Evolutionary conservation across 92 coral and sea anemone species (phyloP), one percentile per base, ranked within the genome.

Genomic region (Pocillopora meandrina): DNA sequence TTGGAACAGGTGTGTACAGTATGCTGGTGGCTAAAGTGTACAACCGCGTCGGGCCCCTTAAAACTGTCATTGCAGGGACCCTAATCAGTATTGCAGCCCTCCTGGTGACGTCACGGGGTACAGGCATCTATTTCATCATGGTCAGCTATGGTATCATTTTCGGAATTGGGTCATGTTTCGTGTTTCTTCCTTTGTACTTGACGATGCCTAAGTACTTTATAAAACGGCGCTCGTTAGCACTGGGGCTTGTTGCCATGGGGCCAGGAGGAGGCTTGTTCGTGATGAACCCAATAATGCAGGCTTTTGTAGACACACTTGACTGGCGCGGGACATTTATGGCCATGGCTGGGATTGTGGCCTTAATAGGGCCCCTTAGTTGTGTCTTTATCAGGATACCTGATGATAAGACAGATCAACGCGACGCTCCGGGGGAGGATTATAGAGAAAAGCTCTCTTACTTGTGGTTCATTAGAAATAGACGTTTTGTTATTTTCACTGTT

Each of bases 261-360:
- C 89, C 77, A 11, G 89, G 89, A 55, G 84, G 83, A 33, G 89
- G 89, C 69, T 19, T 85, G 84, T 83, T 89, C 31, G 79, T 87
- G 0, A 74, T 85, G 89, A 85, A 86, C 76, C 71, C 84, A 1
- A 17, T 85, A 33, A 55, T 86, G 56, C 69, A 69, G 35, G 85
- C 66, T 68, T 86, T 89, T 26, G 59, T 89, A 20, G 92, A 85
- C 21, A 56, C 35, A 8, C 86, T 72, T 76, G 78, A 61, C 68
- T 89, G 92, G 92, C 80, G 87, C 34, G 76, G 62, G 14, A 80
- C 79, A 14, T 75, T 80, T 26, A 80, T 74, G 82, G 81, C 81
- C 66, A 21, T 85, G 23, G 84, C 75, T n/a, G 84, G 84, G 12
- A 67, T 80, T 26, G 56, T 80, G 13, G 56, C 65, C 16, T 14